Percentiles rank a stretch among this genome's conserved stretches.
Evolutionary conservation across 2,113 vertebrate species (phyloP).

Genomic region (Bubalus kerabau): DNA sequence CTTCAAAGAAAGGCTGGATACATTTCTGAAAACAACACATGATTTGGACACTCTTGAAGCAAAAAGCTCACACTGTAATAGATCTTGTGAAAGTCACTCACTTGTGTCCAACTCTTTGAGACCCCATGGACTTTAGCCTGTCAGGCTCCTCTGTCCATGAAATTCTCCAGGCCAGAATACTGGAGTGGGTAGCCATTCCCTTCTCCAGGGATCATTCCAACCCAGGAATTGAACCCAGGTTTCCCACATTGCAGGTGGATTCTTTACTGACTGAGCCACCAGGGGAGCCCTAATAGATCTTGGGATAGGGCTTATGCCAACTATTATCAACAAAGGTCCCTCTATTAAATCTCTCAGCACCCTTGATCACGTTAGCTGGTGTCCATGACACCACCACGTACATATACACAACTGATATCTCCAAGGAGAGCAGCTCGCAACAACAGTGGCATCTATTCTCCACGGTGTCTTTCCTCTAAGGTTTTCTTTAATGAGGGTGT

Average conservation of each 20-base stretch:
- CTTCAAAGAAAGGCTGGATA: background rate
- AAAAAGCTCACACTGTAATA: background rate
- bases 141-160: background rate
- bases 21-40: background rate
- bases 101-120: background rate
- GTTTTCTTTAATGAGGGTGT: slow-evolving; percentile 17
- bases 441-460: background rate
- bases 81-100: background rate
- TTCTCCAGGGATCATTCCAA: background rate
- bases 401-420: background rate
- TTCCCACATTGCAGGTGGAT: background rate
- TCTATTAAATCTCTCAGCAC: background rate
- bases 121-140: background rate
- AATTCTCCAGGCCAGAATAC: background rate
- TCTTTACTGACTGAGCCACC: background rate
- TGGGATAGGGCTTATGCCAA: background rate
- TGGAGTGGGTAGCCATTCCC: background rate
- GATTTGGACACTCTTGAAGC: background rate
- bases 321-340: background rate
- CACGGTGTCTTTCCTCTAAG: background rate
- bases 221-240: background rate
- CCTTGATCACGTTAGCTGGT: background rate
- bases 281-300: background rate
- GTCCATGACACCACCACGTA: background rate
- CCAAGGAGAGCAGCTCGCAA: background rate